Base-by-base conservation (phyloP, 2,888 invertebrate genomes). In the Seladonia tumulorum region DNA sequence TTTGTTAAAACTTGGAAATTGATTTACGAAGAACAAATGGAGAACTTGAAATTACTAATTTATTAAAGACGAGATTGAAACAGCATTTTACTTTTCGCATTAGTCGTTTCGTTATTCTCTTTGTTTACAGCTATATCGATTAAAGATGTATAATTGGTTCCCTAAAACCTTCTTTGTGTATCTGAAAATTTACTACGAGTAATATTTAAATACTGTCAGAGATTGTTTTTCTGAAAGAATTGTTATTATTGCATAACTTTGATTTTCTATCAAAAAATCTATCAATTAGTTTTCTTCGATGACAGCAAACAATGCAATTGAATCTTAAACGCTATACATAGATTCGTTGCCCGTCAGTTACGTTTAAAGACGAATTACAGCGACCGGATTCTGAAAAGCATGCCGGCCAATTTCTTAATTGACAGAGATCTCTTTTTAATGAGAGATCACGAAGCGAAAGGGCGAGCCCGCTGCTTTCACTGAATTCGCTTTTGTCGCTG, bases 381-480 rank as follows among this genome's bases (percentile, higher is more conserved):
- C 57, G n/a, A n/a, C 12, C 25, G 57, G n/a, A 12, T 7, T 60
- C 25, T 60, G 57, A 60, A 60, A n/a, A 76, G 29, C 45, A 22
- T 76, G 42, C 25, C 60, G 22, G 75, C 25, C 45, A 45, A 63
- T 63, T 39, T 45, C 45, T 63, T 63, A 45, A 76, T 63, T 45
- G 42, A 47, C 39, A 45, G 45, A 25, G 63, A 63, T 76, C 29
- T 45, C 63, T 63, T 76, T 76, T 63, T 45, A 76, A 76, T 25
- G 75, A 47, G 8, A 45, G 75, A 76, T 63, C 42, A 25, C 60
- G 16, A 29, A 76, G 60, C 75, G 75, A 76, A 76, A 76, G 63
- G 75, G 60, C 45, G 45, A n/a, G 42, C 1, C 70, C 14, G 22
- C n/a, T n/a, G 42, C 75, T 76, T 76, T 76, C 75, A 76, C 63